Percentiles rank a stretch among this genome's conserved stretches.
Evolutionary conservation across 1,140 invertebrate species (phyloP).

Genomic region (Antheraea mylitta): DNA sequence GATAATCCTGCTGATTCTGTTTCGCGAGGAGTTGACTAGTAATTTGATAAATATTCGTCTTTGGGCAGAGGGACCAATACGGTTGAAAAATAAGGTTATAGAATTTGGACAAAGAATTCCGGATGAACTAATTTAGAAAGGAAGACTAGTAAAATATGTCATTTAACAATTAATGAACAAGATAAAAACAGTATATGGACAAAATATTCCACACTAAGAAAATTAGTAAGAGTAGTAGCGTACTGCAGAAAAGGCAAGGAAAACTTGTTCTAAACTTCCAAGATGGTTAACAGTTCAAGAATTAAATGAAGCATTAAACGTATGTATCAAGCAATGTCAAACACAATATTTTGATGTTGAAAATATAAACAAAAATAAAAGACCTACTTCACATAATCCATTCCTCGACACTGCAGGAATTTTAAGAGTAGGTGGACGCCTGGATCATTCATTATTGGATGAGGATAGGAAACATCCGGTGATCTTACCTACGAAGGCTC

Average conservation of each 20-base stretch:
- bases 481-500: background rate
- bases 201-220: slow-evolving; percentile 15
- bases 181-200: slow-evolving; percentile 8
- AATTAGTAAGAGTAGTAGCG: slow-evolving; percentile 14
- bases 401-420: background rate
- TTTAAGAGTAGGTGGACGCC: background rate
- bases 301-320: background rate
- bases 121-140: too few relatives aligned
- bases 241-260: slow-evolving; percentile 11
- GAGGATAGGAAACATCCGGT: background rate
- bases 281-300: background rate
- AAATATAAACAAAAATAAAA: background rate
- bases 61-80: too few relatives aligned
- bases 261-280: background rate
- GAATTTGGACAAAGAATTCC: too few relatives aligned
- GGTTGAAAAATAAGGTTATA: too few relatives aligned
- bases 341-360: background rate
- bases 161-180: too few relatives aligned
- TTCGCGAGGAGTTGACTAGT: too few relatives aligned
- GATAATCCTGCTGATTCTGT: too few relatives aligned
- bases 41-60: too few relatives aligned
- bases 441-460: slow-evolving; percentile 12
- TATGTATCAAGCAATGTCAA: background rate
- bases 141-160: too few relatives aligned
- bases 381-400: background rate